Evolutionary conservation across 2,113 vertebrate species (phyloP), one percentile per base, ranked within the genome.

Genomic region (Pelobates fuscus): DNA sequence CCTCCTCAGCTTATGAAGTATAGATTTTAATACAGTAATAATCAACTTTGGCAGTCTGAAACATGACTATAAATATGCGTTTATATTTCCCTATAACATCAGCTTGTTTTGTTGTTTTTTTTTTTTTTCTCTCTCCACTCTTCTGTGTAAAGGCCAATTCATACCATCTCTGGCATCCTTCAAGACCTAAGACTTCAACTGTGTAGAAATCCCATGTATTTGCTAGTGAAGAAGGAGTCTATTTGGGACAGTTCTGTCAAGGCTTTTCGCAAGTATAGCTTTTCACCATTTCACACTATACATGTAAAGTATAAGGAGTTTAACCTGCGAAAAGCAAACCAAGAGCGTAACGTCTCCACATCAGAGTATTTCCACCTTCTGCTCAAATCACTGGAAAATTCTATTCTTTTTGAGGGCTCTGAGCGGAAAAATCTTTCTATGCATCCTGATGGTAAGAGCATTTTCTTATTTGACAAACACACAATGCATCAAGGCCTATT

Each of bases 171-270:
- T 65, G 87, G 85, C 67, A 82, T 95, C 83, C 78, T 95, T 64
- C 85, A 81, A 74, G 90, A 90, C 64, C 83, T 95, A 85, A 89
- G 85, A 57, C 80, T 78, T 61, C 92, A 93, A 82, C 79, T 94
- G 80, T 88, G 80, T 82, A 84, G 67, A 58, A 88, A 87, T 82
- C 43, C 82, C 71, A 82, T 43, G 30, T 82, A 85, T 81, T 81
- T 97, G 83, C 87, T 84, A 77, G 89, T 98, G 83, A 84, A 81
- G 15, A 75, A 82, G 70, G 86, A 88, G 21, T 81, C 82, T 71
- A 85, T 92, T 68, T 91, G 95, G 88, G 81, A 77, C 12, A 94
- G 90, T 32, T 93, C 92, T 59, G 79, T 97, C 79, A 83, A 86
- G 68, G 87, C 87, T 81, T 90, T 97, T 81, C 89, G 87, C 62